phyloP scores from a whole-genome alignment of 2,888 invertebrate species.

The Torymus aiolomorphi region DNA sequence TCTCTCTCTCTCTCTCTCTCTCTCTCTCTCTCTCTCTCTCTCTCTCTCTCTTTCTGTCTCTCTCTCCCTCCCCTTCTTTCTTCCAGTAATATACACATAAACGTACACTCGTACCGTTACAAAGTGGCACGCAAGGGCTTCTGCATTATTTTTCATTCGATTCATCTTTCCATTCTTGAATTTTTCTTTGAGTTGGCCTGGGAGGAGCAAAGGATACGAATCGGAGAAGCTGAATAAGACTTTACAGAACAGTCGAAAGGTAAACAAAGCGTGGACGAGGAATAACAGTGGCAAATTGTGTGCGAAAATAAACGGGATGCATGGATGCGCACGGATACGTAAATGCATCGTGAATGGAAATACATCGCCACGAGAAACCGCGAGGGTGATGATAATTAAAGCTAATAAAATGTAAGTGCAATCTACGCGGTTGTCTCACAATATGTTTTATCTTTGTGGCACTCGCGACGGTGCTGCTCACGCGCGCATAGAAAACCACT shows the following conservation, averaged over 20 bases:
- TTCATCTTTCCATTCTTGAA: conserved; percentile 11
- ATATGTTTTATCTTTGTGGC: too few relatives aligned
- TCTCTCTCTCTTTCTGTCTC: too few relatives aligned
- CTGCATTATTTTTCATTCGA: background rate
- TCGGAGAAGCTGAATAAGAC: conserved; percentile 1
- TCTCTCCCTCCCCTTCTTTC: too few relatives aligned
- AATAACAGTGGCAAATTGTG: too few relatives aligned
- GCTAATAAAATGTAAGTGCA: conserved; percentile 43
- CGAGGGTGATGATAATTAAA: conserved; percentile 45
- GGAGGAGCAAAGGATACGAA: too few relatives aligned
- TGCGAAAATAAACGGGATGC: too few relatives aligned
- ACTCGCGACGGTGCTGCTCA: background rate
- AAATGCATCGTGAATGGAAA: background rate
- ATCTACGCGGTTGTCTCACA: background rate
- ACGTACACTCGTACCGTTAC: background rate
- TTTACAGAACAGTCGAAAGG: conserved; percentile 6
- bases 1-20: too few relatives aligned
- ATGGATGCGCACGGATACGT: background rate
- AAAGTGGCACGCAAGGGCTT: conserved; percentile 10
- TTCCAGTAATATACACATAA: too few relatives aligned
- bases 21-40: too few relatives aligned
- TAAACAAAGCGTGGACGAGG: conserved; percentile 14
- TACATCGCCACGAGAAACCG: background rate
- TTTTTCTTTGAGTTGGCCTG: conserved; percentile 4
- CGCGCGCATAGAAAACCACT: too few relatives aligned